phyloP scores from a whole-genome alignment of 1,140 invertebrate species.

The Chionoecetes opilio region DNA sequence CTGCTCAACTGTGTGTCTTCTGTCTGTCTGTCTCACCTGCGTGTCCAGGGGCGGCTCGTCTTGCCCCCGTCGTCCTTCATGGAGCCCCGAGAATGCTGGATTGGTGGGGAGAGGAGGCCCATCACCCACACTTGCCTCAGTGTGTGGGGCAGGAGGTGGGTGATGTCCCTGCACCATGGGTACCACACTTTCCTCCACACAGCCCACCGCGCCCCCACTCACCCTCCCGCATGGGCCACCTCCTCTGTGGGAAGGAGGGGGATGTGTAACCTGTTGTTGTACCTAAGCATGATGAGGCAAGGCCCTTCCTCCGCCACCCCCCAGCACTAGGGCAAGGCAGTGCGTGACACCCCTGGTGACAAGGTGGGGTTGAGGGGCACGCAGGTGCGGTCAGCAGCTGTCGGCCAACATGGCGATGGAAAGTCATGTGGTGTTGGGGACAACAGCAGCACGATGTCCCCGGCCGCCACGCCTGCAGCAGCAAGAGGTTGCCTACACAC shows the following conservation, averaged over 20 bases:
- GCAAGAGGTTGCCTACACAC: background rate
- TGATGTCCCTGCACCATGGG: background rate
- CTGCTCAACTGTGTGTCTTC: too few relatives aligned
- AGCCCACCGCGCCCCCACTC: background rate
- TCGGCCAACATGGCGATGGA: conserved; percentile 31
- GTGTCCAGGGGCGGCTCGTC: too few relatives aligned
- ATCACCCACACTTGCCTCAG: too few relatives aligned
- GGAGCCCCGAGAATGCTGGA: too few relatives aligned
- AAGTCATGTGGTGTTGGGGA: conserved; percentile 53
- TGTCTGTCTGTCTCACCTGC: too few relatives aligned
- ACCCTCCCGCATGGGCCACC: background rate
- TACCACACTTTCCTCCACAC: conserved; percentile 37
- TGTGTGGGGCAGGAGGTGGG: too few relatives aligned
- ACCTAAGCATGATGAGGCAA: too few relatives aligned
- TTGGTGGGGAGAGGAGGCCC: too few relatives aligned
- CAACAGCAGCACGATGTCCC: conserved; percentile 37
- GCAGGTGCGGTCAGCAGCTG: background rate
- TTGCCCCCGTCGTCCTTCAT: too few relatives aligned
- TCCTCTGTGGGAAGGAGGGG: conserved; percentile 32
- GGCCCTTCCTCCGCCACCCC: too few relatives aligned
- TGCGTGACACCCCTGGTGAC: background rate
- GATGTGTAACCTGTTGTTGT: too few relatives aligned
- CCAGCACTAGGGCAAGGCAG: too few relatives aligned
- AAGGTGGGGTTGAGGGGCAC: background rate
- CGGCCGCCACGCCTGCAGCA: background rate